A percentile compares a stretch with the other conserved stretches of the same genome.
Conservation (phyloP, 2,797 vertebrate species). For the Phrynocephalus vlangalii region DNA sequence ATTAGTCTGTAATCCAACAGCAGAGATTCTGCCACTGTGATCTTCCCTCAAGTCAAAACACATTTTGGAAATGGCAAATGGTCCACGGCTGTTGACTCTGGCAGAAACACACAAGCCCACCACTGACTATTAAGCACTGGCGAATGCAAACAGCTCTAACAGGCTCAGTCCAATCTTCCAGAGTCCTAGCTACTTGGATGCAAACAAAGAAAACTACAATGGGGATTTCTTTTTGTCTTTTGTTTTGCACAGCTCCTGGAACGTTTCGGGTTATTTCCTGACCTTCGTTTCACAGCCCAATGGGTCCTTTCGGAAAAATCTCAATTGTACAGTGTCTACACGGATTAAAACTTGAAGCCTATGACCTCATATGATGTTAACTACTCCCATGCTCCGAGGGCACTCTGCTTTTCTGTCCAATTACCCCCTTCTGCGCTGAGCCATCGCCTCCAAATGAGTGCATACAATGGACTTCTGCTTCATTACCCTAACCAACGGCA, state of each 20-base stretch:
- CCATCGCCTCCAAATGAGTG: constrained; percentile 85
- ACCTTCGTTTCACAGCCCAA: constrained; percentile 76
- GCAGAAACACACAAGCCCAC: not conserved
- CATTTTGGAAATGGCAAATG: not conserved
- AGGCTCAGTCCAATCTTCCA: not conserved
- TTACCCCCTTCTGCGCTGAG: constrained; percentile 85
- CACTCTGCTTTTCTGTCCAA: constrained; percentile 91
- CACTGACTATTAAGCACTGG: not conserved
- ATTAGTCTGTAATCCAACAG: too few relatives aligned
- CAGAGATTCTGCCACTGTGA: too few relatives aligned
- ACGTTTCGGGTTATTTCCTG: constrained; percentile 80
- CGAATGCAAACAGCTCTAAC: not conserved
- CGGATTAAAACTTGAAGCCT: constrained; percentile 82
- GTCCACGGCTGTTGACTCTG: not conserved
- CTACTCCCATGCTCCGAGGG: constrained; percentile 85
- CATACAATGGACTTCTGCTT: constrained; percentile 91
- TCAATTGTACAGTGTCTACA: constrained; percentile 83
- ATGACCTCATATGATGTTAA: constrained; percentile 86
- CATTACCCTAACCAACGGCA: constrained; percentile 91
- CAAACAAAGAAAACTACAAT: not conserved
- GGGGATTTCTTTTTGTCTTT: constrained; percentile 51
- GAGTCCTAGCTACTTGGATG: not conserved
- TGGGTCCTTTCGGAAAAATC: constrained; percentile 79
- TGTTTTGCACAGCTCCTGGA: constrained; percentile 67
- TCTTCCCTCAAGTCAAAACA: not conserved